A percentile compares a stretch with the other conserved stretches of the same genome.
Conservation (phyloP, 2,113 vertebrate species). For the Puma concolor region DNA sequence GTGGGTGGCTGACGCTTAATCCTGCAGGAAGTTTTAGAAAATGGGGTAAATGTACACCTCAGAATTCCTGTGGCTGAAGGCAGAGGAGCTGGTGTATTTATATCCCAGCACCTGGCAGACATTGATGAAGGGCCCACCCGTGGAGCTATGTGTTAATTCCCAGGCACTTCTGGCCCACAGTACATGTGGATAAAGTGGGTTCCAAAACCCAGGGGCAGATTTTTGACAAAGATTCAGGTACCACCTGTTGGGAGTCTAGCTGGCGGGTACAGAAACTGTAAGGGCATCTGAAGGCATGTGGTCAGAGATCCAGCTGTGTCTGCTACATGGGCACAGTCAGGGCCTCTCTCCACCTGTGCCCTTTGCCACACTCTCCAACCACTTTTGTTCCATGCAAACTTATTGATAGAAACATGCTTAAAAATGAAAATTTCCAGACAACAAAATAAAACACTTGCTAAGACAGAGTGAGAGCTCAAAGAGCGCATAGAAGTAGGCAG, state of each 20-base stretch:
- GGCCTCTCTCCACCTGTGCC: neutral
- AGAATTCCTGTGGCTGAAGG: neutral
- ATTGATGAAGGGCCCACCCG: neutral
- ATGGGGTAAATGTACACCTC: neutral
- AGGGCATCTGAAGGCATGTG: neutral
- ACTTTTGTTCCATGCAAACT: neutral
- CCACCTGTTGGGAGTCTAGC: neutral
- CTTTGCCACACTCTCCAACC: neutral
- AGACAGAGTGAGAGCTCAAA: neutral
- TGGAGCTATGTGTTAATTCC: neutral
- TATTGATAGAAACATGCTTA: constrained; percentile 19
- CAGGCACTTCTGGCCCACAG: neutral
- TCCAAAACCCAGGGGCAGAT: neutral
- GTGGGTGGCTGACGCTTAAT: neutral
- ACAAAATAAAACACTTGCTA: neutral
- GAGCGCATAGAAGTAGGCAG: neutral
- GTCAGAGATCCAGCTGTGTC: neutral
- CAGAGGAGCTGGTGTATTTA: neutral
- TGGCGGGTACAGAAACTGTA: neutral
- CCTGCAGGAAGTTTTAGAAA: neutral
- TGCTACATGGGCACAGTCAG: neutral
- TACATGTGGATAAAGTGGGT: neutral
- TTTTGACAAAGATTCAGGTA: neutral
- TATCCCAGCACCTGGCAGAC: neutral
- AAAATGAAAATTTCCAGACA: constrained; percentile 34